Percentiles rank a stretch among this genome's conserved stretches.
Conservation (phyloP, 2,797 vertebrate genomes). For the Brachyalestes nurse region DNA sequence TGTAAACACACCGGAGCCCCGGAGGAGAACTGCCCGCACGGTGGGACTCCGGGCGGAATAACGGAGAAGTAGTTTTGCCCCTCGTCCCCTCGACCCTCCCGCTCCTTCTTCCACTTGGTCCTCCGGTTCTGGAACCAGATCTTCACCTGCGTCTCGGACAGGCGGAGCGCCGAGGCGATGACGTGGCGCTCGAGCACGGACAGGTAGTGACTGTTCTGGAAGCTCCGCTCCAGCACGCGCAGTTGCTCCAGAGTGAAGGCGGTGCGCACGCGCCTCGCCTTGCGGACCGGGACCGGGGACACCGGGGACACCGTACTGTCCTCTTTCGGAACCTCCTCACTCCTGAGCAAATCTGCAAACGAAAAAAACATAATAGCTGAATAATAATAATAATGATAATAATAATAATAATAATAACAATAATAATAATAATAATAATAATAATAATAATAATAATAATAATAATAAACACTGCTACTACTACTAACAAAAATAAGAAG, state of each 20-base stretch:
- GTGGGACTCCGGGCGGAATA: constrained; percentile 5
- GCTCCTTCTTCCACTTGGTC: constrained; percentile 83
- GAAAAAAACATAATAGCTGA: not conserved
- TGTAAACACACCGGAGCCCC: constrained; percentile 45
- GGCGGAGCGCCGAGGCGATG: constrained; percentile 70
- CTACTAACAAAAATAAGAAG: too few relatives aligned
- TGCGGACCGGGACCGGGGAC: constrained; percentile 9
- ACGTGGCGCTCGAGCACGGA: constrained; percentile 77
- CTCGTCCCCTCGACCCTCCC: constrained; percentile 55
- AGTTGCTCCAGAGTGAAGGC: constrained; percentile 78
- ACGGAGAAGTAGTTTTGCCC: constrained; percentile 41
- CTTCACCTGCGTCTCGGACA: constrained; percentile 82
- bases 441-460: too few relatives aligned
- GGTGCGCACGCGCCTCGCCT: constrained; percentile 74
- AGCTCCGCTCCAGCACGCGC: constrained; percentile 76
- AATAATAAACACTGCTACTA: too few relatives aligned
- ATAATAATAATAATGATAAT: not conserved
- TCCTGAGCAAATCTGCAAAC: constrained; percentile 28
- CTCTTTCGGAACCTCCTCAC: constrained; percentile 7
- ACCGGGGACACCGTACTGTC: not conserved
- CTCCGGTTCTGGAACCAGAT: constrained; percentile 86
- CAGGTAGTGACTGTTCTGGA: constrained; percentile 77
- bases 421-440: too few relatives aligned
- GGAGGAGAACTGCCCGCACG: constrained; percentile 26
- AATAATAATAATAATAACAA: too few relatives aligned